A percentile compares a stretch with the other conserved stretches of the same genome.
Conservation (phyloP, 1,140 invertebrate genomes). For the Archegozetes longisetosus region DNA sequence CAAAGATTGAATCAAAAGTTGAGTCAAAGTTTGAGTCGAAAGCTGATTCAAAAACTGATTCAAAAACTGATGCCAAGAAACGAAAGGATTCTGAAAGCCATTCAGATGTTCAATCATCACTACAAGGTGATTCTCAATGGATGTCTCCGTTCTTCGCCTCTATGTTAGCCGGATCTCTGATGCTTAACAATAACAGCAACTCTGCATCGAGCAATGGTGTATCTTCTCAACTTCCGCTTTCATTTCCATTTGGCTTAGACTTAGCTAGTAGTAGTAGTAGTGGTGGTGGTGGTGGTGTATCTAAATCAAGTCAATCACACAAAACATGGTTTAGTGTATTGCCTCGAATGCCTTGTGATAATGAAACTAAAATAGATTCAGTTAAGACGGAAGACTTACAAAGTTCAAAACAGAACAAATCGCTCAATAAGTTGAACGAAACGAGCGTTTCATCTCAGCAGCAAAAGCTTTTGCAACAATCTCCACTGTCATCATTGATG, state of each 20-base stretch:
- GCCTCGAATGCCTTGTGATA: constrained; percentile 43
- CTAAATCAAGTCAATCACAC: constrained; percentile 22
- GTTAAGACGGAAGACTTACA: too few species aligned
- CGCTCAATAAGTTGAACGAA: neutral
- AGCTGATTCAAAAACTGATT: neutral
- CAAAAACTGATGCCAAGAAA: neutral
- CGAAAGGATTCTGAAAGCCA: neutral
- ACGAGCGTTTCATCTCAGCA: neutral
- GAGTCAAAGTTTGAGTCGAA: neutral
- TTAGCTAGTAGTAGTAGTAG: neutral
- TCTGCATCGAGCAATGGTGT: neutral
- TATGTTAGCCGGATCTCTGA: neutral
- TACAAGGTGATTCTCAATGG: neutral
- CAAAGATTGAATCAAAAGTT: neutral
- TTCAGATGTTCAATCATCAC: neutral
- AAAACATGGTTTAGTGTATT: constrained; percentile 46
- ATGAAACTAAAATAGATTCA: constrained; percentile 13
- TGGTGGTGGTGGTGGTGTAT: too few species aligned
- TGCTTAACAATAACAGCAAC: neutral
- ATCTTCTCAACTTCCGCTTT: neutral
- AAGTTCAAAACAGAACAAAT: neutral
- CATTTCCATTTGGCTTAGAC: neutral
- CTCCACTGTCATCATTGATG: neutral
- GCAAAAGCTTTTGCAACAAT: neutral
- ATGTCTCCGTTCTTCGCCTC: neutral